These are phyloP conservation scores for Chauna torquata DNA, from an alignment of 2,113 vertebrate genomes.

Conservation along the genomic window DNA sequence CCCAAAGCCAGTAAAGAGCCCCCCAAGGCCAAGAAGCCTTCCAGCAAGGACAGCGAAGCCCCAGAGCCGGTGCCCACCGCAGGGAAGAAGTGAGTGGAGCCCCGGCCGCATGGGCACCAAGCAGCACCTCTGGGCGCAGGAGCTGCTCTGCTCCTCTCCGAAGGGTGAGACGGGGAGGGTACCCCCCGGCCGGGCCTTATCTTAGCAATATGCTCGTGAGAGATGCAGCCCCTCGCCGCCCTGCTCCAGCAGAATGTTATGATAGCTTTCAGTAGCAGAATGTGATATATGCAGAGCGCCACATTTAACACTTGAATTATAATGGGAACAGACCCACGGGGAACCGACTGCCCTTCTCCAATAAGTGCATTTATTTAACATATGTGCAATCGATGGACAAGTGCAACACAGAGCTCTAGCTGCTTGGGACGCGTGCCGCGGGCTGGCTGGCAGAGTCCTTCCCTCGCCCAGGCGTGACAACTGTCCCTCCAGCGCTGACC, in stretches of 20 bases:
- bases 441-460: conserved; percentile 7
- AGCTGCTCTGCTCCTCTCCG: not conserved
- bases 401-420: conserved; percentile 72
- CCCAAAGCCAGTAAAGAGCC: conserved; percentile 59
- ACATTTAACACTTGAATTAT: conserved; percentile 80
- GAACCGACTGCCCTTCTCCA: conserved; percentile 27
- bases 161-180: not conserved
- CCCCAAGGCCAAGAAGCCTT: conserved; percentile 31
- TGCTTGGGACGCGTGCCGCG: conserved; percentile 41
- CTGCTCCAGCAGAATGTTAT: conserved; percentile 60
- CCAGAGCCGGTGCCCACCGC: conserved; percentile 17
- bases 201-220: conserved; percentile 62
- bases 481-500: not conserved
- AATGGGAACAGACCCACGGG: conserved; percentile 61
- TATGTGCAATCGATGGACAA: conserved; percentile 75
- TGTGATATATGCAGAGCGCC: conserved; percentile 81
- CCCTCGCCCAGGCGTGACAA: not conserved
- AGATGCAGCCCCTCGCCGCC: not conserved
- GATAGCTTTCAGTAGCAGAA: conserved; percentile 83
- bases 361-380: conserved; percentile 89
- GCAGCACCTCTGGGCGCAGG: not conserved
- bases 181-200: conserved; percentile 33
- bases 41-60: conserved; percentile 47
- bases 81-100: conserved; percentile 66
- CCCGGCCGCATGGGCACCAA: not conserved